Conservation (phyloP, 2,888 invertebrate genomes). For the Hyppa rectilinea region DNA sequence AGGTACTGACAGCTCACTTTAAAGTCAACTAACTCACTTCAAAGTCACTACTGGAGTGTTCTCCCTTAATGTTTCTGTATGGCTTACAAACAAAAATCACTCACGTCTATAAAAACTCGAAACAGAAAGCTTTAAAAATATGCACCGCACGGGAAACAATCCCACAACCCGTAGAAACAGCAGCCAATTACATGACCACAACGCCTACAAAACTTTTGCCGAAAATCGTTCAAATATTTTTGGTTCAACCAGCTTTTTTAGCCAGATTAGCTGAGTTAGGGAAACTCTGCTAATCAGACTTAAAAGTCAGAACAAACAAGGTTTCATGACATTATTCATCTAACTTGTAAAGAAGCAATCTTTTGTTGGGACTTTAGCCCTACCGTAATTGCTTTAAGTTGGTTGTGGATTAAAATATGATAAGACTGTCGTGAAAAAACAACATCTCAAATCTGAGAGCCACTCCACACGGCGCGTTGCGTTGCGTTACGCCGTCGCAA, state of each 20-base stretch:
- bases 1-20: too few relatives aligned
- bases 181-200: slow-evolving; percentile 35
- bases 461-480: too few relatives aligned
- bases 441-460: not conserved
- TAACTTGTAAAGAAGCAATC: slow-evolving; percentile 51
- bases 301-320: slow-evolving; percentile 45
- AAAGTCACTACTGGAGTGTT: too few relatives aligned
- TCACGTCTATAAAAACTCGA: not conserved
- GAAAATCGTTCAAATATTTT: slow-evolving; percentile 52
- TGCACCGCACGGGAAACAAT: slow-evolving; percentile 1
- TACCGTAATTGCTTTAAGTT: slow-evolving; percentile 40
- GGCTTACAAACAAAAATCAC: not conserved
- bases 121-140: not conserved
- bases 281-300: slow-evolving; percentile 50
- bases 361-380: slow-evolving; percentile 39
- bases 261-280: too few relatives aligned
- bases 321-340: slow-evolving; percentile 54
- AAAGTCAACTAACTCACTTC: too few relatives aligned
- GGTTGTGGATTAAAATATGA: slow-evolving; percentile 36
- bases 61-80: not conserved
- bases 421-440: slow-evolving; percentile 15
- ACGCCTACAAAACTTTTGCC: slow-evolving; percentile 34
- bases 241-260: slow-evolving; percentile 41
- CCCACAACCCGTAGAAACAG: not conserved
- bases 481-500: too few relatives aligned